Base-by-base conservation (phyloP, 1,140 invertebrate species). In the Cydia pomonella region DNA sequence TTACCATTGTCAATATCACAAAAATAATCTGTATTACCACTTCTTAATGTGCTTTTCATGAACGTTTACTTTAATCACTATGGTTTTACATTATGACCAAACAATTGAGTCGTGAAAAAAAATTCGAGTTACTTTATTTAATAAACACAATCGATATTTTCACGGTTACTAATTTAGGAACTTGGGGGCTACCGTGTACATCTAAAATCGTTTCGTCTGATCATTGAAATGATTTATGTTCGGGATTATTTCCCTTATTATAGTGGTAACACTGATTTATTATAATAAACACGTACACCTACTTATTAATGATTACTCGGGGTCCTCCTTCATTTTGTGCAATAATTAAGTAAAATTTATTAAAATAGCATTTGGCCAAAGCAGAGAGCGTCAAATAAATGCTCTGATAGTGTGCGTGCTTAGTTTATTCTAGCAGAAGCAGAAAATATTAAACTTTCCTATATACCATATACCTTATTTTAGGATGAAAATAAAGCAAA, bases 391-490 rank as follows among this genome's bases (percentile, higher is more conserved):
- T 41, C 64, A 69, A 69, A 69, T 69, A 33, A 33, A 33, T 69
- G 64, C 64, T 18, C 64, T 33, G 6, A 53, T 53, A 33, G 64
- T 69, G 64, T 69, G 64, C 64, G 64, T 69, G 64, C 64, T 69
- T 69, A 69, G 64, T 69, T 69, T 33, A 69, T 38, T 18, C 64
- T 69, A 69, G 64, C 29, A 33, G 29, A 69, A 69, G 64, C 64
- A 33, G 64, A 69, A 69, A 38, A 69, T 38, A 69, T 38, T 59
- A 27, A 25, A 25, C n/a, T 69, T 41, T 33, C 21, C 21, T n/a
- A 23, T 59, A 44, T 44, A 33, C 6, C 27, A n/a, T 50, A 10
- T 59, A 59, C 53, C 21, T 23, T 12, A 23, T 59, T 59, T 59
- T 23, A 59, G 16, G 9, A 23, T 23, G 21, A 59, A 12, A 59